A percentile compares a stretch with the other conserved stretches of the same genome.
phyloP scores from a whole-genome alignment of 1,140 invertebrate species.

The Leptopilina boulardi region DNA sequence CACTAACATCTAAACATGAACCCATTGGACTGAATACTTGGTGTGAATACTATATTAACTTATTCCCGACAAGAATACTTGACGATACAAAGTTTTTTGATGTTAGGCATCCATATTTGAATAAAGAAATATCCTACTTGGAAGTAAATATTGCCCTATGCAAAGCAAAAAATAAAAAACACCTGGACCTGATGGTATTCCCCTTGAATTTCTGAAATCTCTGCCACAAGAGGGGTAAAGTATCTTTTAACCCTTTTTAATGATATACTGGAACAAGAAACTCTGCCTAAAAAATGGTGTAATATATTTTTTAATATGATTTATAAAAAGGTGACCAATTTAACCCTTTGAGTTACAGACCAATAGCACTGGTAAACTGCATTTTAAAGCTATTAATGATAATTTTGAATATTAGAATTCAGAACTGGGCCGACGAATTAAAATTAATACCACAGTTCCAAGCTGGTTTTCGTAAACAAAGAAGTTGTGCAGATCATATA shows the following conservation, averaged over 20 bases:
- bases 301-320: conserved; percentile 1
- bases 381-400: background rate
- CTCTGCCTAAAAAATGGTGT: background rate
- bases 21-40: background rate
- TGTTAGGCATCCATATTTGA: background rate
- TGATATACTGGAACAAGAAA: background rate
- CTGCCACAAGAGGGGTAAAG: no score
- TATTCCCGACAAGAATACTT: background rate
- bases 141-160: background rate
- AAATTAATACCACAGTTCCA: no score
- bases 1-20: background rate
- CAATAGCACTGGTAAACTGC: background rate
- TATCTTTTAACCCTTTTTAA: background rate
- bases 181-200: background rate
- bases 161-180: background rate
- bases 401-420: background rate
- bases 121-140: background rate
- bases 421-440: background rate
- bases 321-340: background rate
- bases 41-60: background rate
- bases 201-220: background rate
- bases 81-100: background rate
- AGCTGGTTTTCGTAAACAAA: no score
- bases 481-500: no score
- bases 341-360: conserved; percentile 5